Base-by-base conservation (phyloP, 2,888 invertebrate genomes). In the Galeruca laticollis region DNA sequence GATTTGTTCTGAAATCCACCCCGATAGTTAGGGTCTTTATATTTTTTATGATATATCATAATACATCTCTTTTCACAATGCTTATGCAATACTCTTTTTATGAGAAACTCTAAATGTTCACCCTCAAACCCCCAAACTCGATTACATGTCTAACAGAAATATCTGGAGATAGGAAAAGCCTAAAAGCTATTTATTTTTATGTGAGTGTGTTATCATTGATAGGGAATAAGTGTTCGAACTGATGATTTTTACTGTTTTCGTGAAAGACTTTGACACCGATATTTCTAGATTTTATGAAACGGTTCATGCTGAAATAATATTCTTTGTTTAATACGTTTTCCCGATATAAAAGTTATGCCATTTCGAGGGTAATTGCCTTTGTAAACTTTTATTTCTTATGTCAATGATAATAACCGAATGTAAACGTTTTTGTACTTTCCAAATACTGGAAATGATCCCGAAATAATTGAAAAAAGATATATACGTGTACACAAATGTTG, bases 171-270 rank as follows among this genome's bases (percentile, higher is more conserved):
- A 74, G 67, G 26, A 72, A 67, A 62, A 75, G 77, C 73, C 80
- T 80, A 79, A 84, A 84, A 84, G 83, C 85, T 82, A 85, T 86
- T 85, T 85, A 86, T 82, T 86, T 86, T 86, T 86, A 86, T 86
- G 86, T 81, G 84, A 84, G 66, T 59, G 83, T 84, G 84, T 84
- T 85, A 85, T 85, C 84, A 84, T 84, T 84, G 85, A 85, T 84
- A 84, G 80, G 81, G 80, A 78, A 78, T 80, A 78, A 78, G 77
- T 79, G 76, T 75, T 75, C 76, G 78, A 79, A 78, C 75, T 79
- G 80, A 78, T 79, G 82, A 80, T 81, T 81, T 82, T 80, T 82
- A 81, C 78, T 80, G 81, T 80, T 81, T 80, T 76, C 76, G 71
- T 77, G 75, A 77, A 78, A 77, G 78, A 76, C 77, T 75, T 71